These are phyloP conservation scores for Halocynthia aurantium DNA, from an alignment of 23 tunicate genomes.

Conservation along the genomic window DNA sequence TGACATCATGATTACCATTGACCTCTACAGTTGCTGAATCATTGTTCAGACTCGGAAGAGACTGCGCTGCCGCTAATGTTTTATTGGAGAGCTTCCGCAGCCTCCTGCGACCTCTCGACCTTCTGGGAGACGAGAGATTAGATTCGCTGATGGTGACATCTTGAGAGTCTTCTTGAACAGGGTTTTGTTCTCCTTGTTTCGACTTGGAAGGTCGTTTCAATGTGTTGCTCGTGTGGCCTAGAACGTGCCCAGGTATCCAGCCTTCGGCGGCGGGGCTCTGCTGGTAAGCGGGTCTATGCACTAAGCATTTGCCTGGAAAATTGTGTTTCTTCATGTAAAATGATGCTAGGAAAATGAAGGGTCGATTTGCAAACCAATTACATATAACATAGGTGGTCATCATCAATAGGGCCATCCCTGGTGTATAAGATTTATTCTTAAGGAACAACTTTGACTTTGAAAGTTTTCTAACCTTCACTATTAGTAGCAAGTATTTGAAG, in stretches of 20 bases:
- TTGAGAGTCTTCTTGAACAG: not conserved
- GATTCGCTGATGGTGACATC: not conserved
- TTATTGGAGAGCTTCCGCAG: slow-evolving; percentile 21
- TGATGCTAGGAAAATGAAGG: not conserved
- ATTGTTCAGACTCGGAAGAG: slow-evolving; percentile 14
- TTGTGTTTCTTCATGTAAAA: too few species aligned
- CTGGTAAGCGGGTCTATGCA: slow-evolving; percentile 50
- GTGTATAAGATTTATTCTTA: too few species aligned
- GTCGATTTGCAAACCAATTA: too few species aligned
- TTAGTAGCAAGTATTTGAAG: slow-evolving; percentile 82
- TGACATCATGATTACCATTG: slow-evolving; percentile 1
- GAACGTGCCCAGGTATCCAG: slow-evolving; percentile 86
- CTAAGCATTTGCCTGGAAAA: slow-evolving; percentile 54
- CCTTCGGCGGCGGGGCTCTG: slow-evolving; percentile 83
- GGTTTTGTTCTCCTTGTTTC: too few species aligned
- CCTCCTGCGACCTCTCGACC: slow-evolving; percentile 21
- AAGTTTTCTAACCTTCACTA: slow-evolving; percentile 40
- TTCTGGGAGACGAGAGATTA: not conserved
- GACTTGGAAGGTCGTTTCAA: slow-evolving; percentile 21
- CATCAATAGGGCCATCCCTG: not conserved
- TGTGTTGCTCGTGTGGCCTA: slow-evolving; percentile 40
- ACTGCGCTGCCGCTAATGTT: slow-evolving; percentile 22
- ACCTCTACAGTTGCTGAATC: not conserved
- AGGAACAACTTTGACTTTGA: not conserved
- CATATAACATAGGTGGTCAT: not conserved